Base-by-base conservation (phyloP, 2,113 vertebrate genomes). In the Butorides virescens region DNA sequence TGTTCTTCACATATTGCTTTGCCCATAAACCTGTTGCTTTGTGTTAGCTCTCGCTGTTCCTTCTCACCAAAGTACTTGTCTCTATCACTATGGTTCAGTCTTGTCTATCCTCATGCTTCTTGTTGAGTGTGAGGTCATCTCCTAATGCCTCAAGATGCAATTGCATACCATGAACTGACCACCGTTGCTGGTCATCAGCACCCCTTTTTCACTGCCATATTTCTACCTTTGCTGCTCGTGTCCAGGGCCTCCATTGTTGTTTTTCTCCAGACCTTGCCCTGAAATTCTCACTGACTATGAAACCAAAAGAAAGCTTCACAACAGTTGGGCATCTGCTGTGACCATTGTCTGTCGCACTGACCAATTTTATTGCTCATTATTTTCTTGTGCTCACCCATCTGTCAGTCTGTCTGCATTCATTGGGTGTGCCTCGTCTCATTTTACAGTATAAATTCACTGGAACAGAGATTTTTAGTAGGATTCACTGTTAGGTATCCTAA, bases 361-460 rank as follows among this genome's bases (percentile, higher is more conserved):
- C 50, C 13, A 10, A 7, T 44, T 83, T 84, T 77, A 80, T 32
- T 34, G 11, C 88, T 86, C 75, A 26, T 93, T 95, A 84, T 86
- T 92, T 56, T 34, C 92, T 91, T 55, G 67, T 88, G 88, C 72
- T 92, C 68, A 55, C 68, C 88, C 93, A 94, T 83, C 93, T 88
- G 90, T 50, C 85, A 86, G 75, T 90, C 86, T 93, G 82, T 59
- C 93, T 90, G 67, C 12, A 20, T 36, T 90, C 86, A 79, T 1
- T 66, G 82, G 71, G 9, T 70, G 63, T 58, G 37, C 52, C 44
- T 85, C 70, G 52, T 94, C 67, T 86, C 79, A 34, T 63, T 85
- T 88, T 67, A 90, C 62, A 71, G 55, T 44, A 76, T 16, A 88
- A 80, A 70, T 56, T 83, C 85, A 47, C 74, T 62, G 67, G 26